Evolutionary conservation across 2,888 invertebrate species (phyloP).

Genomic region (Macaria liturata): DNA sequence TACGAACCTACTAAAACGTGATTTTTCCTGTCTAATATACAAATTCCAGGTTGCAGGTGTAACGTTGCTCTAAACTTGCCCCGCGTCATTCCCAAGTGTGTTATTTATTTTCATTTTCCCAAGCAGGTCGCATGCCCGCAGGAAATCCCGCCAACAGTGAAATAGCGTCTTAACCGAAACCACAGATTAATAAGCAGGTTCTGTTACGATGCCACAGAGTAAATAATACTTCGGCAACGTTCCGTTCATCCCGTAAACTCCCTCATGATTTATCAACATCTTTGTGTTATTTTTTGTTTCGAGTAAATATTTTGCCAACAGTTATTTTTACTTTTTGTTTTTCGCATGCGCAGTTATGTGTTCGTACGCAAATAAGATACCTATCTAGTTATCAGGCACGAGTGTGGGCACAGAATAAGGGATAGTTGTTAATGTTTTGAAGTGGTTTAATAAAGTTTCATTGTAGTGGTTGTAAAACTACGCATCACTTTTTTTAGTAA

Average conservation of each 20-base stretch:
- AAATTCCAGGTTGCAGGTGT: too few relatives aligned
- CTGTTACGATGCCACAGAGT: too few relatives aligned
- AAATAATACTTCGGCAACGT: too few relatives aligned
- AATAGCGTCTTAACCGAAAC: conserved; percentile 15
- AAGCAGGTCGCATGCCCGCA: conserved; percentile 12
- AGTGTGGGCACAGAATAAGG: conserved; percentile 8
- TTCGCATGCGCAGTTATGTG: conserved; percentile 19
- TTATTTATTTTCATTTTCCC: not conserved
- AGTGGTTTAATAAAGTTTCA: conserved; percentile 4
- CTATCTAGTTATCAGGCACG: conserved; percentile 14
- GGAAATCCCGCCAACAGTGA: conserved; percentile 8
- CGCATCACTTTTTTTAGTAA: conserved; percentile 4
- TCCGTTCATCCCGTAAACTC: conserved; percentile 8
- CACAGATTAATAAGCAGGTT: too few relatives aligned
- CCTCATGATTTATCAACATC: conserved; percentile 12
- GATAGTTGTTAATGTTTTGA: conserved; percentile 1
- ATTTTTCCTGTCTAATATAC: too few relatives aligned
- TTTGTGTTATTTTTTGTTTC: conserved; percentile 7
- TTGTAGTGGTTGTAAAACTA: conserved; percentile 6
- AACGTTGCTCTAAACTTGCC: too few relatives aligned
- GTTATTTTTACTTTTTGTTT: conserved; percentile 17
- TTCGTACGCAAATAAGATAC: conserved; percentile 12
- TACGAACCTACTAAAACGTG: too few relatives aligned
- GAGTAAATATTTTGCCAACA: conserved; percentile 18
- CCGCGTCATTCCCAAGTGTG: too few relatives aligned